A percentile compares a stretch with the other conserved stretches of the same genome.
phyloP scores from a whole-genome alignment of 2,797 vertebrate genomes.

The Crax fasciolata region DNA sequence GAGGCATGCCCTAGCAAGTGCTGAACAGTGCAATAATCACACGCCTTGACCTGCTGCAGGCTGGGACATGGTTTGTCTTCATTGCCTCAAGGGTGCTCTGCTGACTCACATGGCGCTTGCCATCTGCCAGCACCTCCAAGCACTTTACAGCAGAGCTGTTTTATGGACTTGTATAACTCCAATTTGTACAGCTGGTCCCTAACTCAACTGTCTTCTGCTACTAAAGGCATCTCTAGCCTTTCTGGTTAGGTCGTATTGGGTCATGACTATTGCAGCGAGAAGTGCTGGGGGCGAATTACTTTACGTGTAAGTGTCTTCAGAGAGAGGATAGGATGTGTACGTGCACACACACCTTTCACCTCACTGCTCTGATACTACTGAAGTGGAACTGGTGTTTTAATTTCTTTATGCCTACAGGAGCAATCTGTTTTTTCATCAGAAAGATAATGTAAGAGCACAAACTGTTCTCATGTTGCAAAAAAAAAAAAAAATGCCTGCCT shows the following conservation, averaged over 20 bases:
- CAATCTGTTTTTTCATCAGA: background rate
- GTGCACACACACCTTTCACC: background rate
- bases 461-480: background rate
- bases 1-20: background rate
- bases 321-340: background rate
- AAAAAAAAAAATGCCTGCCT: background rate
- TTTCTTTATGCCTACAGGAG: background rate
- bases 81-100: background rate
- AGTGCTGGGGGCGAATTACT: background rate
- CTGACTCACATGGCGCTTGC: background rate
- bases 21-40: fast-evolving
- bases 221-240: background rate
- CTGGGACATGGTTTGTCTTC: background rate
- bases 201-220: background rate
- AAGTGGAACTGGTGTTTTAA: background rate
- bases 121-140: fast-evolving
- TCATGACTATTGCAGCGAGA: fast-evolving
- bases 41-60: background rate
- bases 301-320: background rate
- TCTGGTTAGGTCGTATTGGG: background rate
- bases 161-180: background rate
- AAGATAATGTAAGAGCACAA: background rate
- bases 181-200: background rate
- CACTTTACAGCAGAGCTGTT: background rate
- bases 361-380: background rate